Conservation (phyloP, 2,888 invertebrate species). For the Laspeyria flexula region DNA sequence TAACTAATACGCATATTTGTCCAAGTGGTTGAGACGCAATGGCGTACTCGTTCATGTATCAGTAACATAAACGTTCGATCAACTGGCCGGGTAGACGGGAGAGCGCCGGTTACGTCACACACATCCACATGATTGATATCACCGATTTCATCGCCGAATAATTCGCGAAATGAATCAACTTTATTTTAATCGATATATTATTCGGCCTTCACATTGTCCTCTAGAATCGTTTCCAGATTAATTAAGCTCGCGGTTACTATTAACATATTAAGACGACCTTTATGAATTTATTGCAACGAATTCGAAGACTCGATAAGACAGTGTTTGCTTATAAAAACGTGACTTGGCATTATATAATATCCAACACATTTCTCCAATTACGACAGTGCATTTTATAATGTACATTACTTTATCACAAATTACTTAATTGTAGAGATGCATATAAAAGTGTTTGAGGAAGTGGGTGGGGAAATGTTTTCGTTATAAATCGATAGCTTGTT, state of each 20-base stretch:
- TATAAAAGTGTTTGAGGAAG: neutral
- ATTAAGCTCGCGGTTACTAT: constrained; percentile 14
- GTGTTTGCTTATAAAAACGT: constrained; percentile 30
- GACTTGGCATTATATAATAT: constrained; percentile 39
- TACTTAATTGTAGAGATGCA: constrained; percentile 4
- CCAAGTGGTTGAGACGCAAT: neutral
- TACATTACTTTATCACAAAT: constrained; percentile 21
- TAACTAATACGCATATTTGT: too few relatives aligned
- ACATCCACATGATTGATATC: constrained; percentile 36
- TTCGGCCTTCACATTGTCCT: constrained; percentile 42
- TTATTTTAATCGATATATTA: constrained; percentile 28
- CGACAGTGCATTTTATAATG: constrained; percentile 36
- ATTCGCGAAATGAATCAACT: constrained; percentile 33
- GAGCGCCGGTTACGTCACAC: constrained; percentile 31
- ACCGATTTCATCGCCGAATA: constrained; percentile 26
- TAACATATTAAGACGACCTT: constrained; percentile 24
- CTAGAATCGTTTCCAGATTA: constrained; percentile 19
- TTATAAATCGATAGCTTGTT: too few relatives aligned
- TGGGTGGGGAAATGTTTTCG: too few relatives aligned
- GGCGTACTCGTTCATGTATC: neutral
- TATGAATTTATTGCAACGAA: constrained; percentile 27
- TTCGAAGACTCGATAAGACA: constrained; percentile 46
- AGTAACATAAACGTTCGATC: neutral
- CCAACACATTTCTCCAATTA: constrained; percentile 36
- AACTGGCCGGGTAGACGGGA: constrained; percentile 17